These are phyloP conservation scores for Callitettix versicolor DNA, from an alignment of 1,140 invertebrate species.

Conservation along the genomic window DNA sequence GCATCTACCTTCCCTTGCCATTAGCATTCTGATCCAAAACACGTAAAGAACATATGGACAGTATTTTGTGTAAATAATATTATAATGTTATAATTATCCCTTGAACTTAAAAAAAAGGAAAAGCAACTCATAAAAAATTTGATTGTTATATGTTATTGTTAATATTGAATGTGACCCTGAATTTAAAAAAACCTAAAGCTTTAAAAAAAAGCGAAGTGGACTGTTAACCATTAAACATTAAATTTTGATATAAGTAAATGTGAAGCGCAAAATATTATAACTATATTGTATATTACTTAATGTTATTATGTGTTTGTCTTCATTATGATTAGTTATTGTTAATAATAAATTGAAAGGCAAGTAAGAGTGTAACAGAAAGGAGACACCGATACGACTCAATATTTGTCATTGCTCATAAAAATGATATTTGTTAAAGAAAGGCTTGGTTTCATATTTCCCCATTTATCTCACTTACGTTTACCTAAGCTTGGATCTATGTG, in stretches of 20 bases:
- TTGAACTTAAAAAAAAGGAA: background rate
- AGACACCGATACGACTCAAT: slow-evolving; percentile 8
- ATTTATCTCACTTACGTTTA: background rate
- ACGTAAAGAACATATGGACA: too few species aligned
- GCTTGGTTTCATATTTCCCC: background rate
- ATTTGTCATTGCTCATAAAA: slow-evolving; percentile 16
- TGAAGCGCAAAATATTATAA: too few species aligned
- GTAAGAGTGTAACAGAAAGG: background rate
- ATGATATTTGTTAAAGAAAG: slow-evolving; percentile 11
- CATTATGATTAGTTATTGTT: slow-evolving; percentile 2
- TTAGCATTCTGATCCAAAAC: too few species aligned
- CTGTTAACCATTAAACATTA: too few species aligned
- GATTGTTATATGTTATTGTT: too few species aligned
- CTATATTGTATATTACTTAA: slow-evolving; percentile 3
- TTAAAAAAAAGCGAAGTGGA: too few species aligned
- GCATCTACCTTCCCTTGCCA: too few species aligned
- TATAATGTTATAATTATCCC: slow-evolving; percentile 9
- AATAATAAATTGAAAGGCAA: slow-evolving; percentile 2
- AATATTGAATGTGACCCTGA: too few species aligned
- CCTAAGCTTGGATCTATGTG: too few species aligned
- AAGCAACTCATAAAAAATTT: too few species aligned
- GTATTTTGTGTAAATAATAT: background rate
- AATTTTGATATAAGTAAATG: too few species aligned
- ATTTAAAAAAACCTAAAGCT: too few species aligned
- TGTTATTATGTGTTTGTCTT: slow-evolving; percentile 11